These are phyloP conservation scores for Criorhina ranunculi DNA, from an alignment of 2,888 invertebrate genomes.

Conservation along the genomic window DNA sequence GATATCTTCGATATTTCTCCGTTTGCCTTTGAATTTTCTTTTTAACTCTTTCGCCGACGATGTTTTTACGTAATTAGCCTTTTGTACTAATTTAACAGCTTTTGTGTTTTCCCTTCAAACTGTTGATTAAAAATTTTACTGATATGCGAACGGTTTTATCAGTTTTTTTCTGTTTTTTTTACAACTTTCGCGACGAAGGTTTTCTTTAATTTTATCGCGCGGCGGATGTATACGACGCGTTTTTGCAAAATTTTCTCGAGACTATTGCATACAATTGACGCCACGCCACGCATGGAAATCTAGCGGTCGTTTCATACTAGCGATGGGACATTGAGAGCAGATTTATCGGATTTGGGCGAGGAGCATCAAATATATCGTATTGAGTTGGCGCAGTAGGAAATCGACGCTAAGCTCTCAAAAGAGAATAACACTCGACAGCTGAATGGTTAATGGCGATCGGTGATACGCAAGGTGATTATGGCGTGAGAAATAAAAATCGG, in stretches of 20 bases:
- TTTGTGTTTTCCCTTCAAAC: constrained; percentile 24
- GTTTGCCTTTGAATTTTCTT: constrained; percentile 37
- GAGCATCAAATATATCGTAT: constrained; percentile 12
- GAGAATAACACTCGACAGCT: constrained; percentile 41
- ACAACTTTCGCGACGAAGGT: background rate
- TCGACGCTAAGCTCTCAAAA: constrained; percentile 3
- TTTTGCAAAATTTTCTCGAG: constrained; percentile 23
- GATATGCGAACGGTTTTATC: constrained; percentile 56
- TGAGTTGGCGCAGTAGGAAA: constrained; percentile 70
- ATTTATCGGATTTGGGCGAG: constrained; percentile 21
- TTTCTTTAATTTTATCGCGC: constrained; percentile 40
- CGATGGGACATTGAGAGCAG: constrained; percentile 17
- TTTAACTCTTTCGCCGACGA: constrained; percentile 35
- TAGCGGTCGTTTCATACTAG: constrained; percentile 59
- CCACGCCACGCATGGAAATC: constrained; percentile 51
- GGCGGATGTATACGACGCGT: background rate
- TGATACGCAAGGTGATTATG: constrained; percentile 28
- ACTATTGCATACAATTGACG: constrained; percentile 4
- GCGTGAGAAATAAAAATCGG: constrained; percentile 40
- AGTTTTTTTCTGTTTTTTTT: constrained; percentile 12
- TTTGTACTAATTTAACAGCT: constrained; percentile 35
- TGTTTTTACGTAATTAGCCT: constrained; percentile 69
- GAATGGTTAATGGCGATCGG: constrained; percentile 29
- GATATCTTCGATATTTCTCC: constrained; percentile 34
- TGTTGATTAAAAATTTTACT: constrained; percentile 47